Conservation (phyloP, 1,140 invertebrate genomes). For the Magallana angulata region DNA sequence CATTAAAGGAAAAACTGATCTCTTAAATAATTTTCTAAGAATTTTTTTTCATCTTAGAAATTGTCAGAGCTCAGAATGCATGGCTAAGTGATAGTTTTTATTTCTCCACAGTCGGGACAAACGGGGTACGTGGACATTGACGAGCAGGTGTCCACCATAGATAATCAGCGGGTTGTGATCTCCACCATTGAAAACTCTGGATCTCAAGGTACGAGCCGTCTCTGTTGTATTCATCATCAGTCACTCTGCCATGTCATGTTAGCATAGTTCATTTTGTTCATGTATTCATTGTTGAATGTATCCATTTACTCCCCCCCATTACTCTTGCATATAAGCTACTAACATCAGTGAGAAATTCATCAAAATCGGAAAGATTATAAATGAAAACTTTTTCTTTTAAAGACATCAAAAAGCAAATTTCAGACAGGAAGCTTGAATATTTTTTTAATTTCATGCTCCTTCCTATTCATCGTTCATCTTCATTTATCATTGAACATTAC, state of each 20-base stretch:
- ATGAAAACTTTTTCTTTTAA: background rate
- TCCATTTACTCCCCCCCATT: background rate
- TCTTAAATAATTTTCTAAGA: too few relatives aligned
- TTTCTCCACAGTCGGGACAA: conserved; percentile 71
- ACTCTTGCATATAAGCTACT: conserved; percentile 6
- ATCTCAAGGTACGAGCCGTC: conserved; percentile 20
- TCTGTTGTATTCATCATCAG: background rate
- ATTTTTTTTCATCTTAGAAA: too few relatives aligned
- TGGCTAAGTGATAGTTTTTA: background rate
- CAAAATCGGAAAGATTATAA: background rate
- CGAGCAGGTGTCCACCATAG: conserved; percentile 74
- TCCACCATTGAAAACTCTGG: conserved; percentile 53
- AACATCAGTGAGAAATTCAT: background rate
- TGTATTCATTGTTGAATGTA: conserved; percentile 15
- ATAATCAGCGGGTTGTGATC: conserved; percentile 77
- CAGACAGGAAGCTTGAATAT: too few relatives aligned
- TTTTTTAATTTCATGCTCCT: too few relatives aligned
- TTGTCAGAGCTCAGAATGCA: too few relatives aligned
- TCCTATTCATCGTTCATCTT: background rate
- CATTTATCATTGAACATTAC: background rate
- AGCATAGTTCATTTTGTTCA: conserved; percentile 37
- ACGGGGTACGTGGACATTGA: conserved; percentile 75
- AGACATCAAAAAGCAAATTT: too few relatives aligned
- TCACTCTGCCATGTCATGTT: conserved; percentile 14
- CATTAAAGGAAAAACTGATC: too few relatives aligned